These are phyloP conservation scores for Plumapathes pennacea DNA, from an alignment of 92 coral and sea anemone species.

Conservation along the genomic window DNA sequence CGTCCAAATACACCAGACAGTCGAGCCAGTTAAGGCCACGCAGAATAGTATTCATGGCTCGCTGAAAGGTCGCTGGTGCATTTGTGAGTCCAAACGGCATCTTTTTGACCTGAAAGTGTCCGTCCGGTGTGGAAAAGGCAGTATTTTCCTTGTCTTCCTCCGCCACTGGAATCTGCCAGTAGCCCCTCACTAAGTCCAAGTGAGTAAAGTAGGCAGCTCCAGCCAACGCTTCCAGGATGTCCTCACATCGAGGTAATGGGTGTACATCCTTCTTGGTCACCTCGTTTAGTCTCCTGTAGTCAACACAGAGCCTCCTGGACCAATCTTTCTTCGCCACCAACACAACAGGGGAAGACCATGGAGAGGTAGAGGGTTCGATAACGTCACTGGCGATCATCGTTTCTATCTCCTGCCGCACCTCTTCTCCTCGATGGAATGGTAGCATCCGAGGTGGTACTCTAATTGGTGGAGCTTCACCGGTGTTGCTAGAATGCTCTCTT, in stretches of 20 bases:
- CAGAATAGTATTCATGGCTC: conserved; percentile 14
- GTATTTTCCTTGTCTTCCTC: conserved; percentile 29
- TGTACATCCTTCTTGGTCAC: conserved; percentile 39
- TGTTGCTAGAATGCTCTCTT: no score
- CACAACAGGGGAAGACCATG: no score
- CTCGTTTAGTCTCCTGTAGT: conserved; percentile 30
- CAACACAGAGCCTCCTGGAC: no score
- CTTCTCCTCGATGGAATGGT: no score
- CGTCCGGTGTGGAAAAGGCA: conserved; percentile 37
- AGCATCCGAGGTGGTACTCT: no score
- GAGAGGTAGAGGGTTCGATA: no score
- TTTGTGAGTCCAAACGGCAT: conserved; percentile 33
- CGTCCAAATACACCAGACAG: conserved; percentile 34
- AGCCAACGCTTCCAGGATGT: conserved; percentile 37
- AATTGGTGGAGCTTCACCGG: no score
- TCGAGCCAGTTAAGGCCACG: conserved; percentile 25
- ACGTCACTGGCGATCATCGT: no score
- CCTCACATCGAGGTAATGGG: conserved; percentile 40
- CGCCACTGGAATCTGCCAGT: conserved; percentile 19
- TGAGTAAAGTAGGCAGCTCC: conserved; percentile 28
- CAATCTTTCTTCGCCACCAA: no score
- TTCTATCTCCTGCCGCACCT: no score
- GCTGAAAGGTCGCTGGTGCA: conserved; percentile 29
- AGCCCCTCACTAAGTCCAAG: conserved; percentile 28
- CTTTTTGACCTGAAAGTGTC: conserved; percentile 32